Base-by-base conservation (phyloP, 2,797 vertebrate species). In the Leptatherina wallacei region DNA sequence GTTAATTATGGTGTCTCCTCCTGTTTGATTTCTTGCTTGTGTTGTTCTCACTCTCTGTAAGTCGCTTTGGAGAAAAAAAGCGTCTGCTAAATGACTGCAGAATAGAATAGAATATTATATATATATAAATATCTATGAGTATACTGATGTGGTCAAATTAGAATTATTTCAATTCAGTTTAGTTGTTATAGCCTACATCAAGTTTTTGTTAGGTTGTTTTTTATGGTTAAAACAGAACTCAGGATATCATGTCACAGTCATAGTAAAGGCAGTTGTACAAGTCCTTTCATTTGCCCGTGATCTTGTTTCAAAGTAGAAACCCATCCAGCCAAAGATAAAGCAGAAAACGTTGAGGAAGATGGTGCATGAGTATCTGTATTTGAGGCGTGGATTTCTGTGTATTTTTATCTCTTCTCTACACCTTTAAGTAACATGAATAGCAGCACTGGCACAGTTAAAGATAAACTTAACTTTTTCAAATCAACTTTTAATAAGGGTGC, bases 351-450 rank as follows among this genome's bases (percentile, higher is more conserved):
- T 60, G 13, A 51, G 62, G 72, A 30, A 33, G 32, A 58, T 69
- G 54, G 35, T 61, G 66, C 54, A 75, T 49, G 13, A 20, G 57
- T 9, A 7, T 71, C 13, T 58, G 12, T 55, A 30, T 55, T 55
- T 55, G 27, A 1, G n/a, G 36, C 73, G 65, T 66, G 64, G 71
- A 76, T 68, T 44, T 13, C 57, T 71, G 27, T 24, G 30, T 14
- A 75, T 69, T 55, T 54, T 68, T 24, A 72, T 81, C 62, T 65
- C 0, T 44, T 71, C 54, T 49, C 51, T 38, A 29, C 35, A 1
- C 33, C 60, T 74, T 78, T 62, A 80, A 86, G 80, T 69, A 82
- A 54, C 68, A 71, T 51, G 14, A 85, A 69, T 3, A 4, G 44
- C 24, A 35, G 40, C 6, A 13, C 27, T 49, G 30, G 65, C n/a